A percentile compares a stretch with the other conserved stretches of the same genome.
Evolutionary conservation across 2,888 invertebrate genomes (phyloP).

Genomic region (Panzeria rudis): DNA sequence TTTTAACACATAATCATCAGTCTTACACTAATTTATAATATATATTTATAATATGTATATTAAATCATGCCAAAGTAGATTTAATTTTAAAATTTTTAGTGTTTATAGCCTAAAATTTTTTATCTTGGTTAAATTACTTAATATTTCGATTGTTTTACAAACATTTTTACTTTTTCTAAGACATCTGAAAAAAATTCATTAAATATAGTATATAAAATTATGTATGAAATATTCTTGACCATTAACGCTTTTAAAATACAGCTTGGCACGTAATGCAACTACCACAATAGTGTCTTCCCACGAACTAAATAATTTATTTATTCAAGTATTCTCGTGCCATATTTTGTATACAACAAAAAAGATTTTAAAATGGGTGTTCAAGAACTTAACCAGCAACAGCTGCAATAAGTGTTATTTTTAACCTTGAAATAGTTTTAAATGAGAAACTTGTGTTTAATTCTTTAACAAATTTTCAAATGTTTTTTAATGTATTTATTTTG

Average conservation of each 20-base stretch:
- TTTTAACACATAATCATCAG: too few species aligned
- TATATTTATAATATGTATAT: too few species aligned
- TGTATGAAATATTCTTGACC: constrained; percentile 1
- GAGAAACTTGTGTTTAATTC: constrained; percentile 34
- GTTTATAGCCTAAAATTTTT: too few species aligned
- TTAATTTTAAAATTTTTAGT: too few species aligned
- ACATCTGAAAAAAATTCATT: not conserved
- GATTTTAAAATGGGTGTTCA: constrained; percentile 31
- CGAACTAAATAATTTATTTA: constrained; percentile 51
- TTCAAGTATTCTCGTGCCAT: constrained; percentile 12
- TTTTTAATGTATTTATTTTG: not conserved
- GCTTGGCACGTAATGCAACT: not conserved
- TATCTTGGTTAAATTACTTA: too few species aligned
- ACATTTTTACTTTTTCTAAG: not conserved
- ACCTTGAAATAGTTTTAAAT: constrained; percentile 51
- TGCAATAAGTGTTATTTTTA: constrained; percentile 38
- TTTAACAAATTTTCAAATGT: constrained; percentile 29
- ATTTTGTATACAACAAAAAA: constrained; percentile 11
- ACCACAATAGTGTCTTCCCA: constrained; percentile 22
- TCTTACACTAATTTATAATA: too few species aligned
- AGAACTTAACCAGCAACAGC: constrained; percentile 53
- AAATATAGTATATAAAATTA: not conserved
- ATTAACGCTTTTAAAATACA: not conserved
- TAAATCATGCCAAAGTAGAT: too few species aligned
- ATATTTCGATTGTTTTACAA: too few species aligned